Conservation (phyloP, 2,888 invertebrate genomes). For the Drosophila hamatofila region DNA sequence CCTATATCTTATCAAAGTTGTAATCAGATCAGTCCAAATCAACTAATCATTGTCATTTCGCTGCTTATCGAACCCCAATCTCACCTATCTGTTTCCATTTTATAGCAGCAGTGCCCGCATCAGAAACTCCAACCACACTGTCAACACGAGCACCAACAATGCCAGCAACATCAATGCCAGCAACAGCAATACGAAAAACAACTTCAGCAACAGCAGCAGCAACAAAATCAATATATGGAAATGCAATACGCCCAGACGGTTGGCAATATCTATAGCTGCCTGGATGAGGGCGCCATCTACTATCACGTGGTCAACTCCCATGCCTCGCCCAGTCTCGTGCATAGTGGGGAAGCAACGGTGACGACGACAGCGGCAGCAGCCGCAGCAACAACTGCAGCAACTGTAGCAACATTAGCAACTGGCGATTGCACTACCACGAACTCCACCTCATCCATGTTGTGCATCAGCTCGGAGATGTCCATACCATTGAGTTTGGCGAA, state of each 20-base stretch:
- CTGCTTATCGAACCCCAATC: neutral
- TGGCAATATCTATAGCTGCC: slow-evolving; percentile 46
- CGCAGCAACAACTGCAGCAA: neutral
- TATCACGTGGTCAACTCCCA: slow-evolving; percentile 61
- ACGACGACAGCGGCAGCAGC: neutral
- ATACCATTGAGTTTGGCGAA: slow-evolving; percentile 81
- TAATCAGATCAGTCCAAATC: neutral
- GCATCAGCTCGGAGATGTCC: slow-evolving; percentile 84
- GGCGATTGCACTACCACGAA: slow-evolving; percentile 24
- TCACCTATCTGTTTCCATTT: neutral
- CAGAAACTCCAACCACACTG: neutral
- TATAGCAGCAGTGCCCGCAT: neutral
- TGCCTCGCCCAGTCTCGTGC: slow-evolving; percentile 22
- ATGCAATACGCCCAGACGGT: slow-evolving; percentile 59
- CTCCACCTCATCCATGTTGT: slow-evolving; percentile 77
- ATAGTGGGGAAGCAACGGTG: slow-evolving; percentile 2
- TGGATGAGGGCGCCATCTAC: slow-evolving; percentile 57
- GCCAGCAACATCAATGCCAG: neutral
- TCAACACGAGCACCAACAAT: slow-evolving; percentile 1
- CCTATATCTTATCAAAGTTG: neutral
- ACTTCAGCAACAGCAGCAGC: neutral
- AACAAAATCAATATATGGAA: slow-evolving; percentile 47
- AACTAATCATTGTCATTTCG: neutral
- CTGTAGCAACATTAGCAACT: neutral
- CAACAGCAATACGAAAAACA: too few relatives aligned